Percentiles rank a stretch among this genome's conserved stretches.
phyloP scores from a whole-genome alignment of 2,113 vertebrate species.

The Camelus dromedarius region DNA sequence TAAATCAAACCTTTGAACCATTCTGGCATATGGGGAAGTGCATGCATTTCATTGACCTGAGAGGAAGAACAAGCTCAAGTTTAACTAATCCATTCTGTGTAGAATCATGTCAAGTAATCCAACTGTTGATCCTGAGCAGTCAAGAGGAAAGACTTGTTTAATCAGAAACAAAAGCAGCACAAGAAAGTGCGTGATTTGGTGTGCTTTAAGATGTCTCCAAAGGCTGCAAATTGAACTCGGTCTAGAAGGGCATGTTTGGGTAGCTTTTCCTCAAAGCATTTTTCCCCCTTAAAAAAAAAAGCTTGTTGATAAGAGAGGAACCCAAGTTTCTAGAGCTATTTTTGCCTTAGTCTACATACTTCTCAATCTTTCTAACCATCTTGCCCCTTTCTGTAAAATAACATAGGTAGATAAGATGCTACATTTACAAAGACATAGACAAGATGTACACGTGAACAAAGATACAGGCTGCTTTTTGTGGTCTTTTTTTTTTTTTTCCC shows the following conservation, averaged over 20 bases:
- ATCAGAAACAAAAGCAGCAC: slow-evolving; percentile 63
- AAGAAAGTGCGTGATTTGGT: slow-evolving; percentile 62
- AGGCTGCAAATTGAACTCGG: slow-evolving; percentile 43
- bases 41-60: slow-evolving; percentile 57
- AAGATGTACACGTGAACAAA: neutral
- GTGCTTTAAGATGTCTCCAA: slow-evolving; percentile 59
- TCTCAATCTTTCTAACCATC: neutral
- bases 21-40: neutral
- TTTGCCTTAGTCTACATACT: neutral
- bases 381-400: slow-evolving; percentile 40
- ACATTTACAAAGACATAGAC: neutral
- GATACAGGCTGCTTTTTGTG: neutral
- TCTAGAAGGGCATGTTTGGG: neutral
- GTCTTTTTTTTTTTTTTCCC: neutral
- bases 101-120: slow-evolving; percentile 76
- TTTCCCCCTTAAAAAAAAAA: neutral
- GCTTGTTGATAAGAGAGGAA: neutral
- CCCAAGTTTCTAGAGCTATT: neutral
- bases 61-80: slow-evolving; percentile 50
- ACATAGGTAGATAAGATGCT: neutral
- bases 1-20: slow-evolving; percentile 49
- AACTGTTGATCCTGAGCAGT: slow-evolving; percentile 72
- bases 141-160: slow-evolving; percentile 72
- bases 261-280: slow-evolving; percentile 39
- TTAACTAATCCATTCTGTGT: slow-evolving; percentile 71